These are phyloP conservation scores for Drosophila burlai DNA, from an alignment of 1,140 invertebrate genomes.

Conservation along the genomic window DNA sequence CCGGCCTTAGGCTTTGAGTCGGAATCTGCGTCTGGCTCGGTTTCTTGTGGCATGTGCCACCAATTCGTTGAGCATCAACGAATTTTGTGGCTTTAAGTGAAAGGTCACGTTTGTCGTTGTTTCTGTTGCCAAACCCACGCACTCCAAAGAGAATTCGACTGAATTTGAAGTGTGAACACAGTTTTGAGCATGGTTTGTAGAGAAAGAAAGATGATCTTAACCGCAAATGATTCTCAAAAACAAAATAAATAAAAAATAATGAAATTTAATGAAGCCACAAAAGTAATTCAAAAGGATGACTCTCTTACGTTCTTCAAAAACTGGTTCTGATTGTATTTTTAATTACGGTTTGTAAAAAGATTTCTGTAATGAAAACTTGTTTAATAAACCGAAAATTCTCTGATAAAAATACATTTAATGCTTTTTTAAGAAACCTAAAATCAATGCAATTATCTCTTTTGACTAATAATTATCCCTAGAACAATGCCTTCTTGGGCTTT, in stretches of 20 bases:
- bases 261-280: constrained; percentile 32
- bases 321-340: not conserved
- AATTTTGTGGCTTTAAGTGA: constrained; percentile 56
- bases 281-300: constrained; percentile 17
- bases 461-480: not conserved
- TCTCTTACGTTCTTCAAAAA: not conserved
- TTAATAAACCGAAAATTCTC: not conserved
- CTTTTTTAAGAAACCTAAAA: not conserved
- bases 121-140: constrained; percentile 37
- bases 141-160: constrained; percentile 7
- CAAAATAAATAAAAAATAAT: not conserved
- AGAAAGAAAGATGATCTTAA: constrained; percentile 13
- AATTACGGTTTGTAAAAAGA: not conserved
- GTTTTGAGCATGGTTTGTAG: constrained; percentile 3
- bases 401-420: too few relatives aligned
- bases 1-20: constrained; percentile 8
- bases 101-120: constrained; percentile 52
- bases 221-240: constrained; percentile 42
- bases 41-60: constrained; percentile 52
- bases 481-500: not conserved
- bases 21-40: constrained; percentile 20
- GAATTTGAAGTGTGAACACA: constrained; percentile 40
- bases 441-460: not conserved
- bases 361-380: not conserved
- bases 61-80: constrained; percentile 53